These are phyloP conservation scores for Sminthurinus aureus DNA, from an alignment of 2,888 invertebrate genomes.

Conservation along the genomic window DNA sequence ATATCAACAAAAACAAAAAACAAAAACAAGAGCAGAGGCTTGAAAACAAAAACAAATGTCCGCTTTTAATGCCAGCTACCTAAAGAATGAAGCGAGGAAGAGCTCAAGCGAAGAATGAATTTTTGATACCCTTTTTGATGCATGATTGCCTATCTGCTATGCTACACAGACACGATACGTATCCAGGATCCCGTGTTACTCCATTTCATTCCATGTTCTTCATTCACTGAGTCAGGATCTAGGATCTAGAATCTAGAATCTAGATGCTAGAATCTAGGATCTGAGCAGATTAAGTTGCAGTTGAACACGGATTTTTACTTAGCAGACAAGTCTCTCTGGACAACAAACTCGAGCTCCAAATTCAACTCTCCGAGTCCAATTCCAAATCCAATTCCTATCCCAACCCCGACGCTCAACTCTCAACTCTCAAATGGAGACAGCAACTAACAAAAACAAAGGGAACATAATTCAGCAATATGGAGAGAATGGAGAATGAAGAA, in stretches of 20 bases:
- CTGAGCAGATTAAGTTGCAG: constrained; percentile 28
- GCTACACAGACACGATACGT: not conserved
- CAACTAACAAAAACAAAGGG: too few relatives aligned
- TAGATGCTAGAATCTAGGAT: too few relatives aligned
- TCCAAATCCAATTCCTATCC: not conserved
- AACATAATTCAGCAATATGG: not conserved
- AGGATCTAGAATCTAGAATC: too few relatives aligned
- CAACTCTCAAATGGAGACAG: too few relatives aligned
- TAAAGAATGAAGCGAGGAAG: not conserved
- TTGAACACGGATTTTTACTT: constrained; percentile 35
- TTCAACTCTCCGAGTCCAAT: too few relatives aligned
- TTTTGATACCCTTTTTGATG: not conserved
- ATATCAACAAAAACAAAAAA: not conserved
- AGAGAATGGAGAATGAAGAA: not conserved
- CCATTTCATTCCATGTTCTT: too few relatives aligned
- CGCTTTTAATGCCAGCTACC: not conserved
- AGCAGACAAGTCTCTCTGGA: constrained; percentile 4
- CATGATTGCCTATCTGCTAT: constrained; percentile 17
- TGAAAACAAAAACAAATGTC: constrained; percentile 5
- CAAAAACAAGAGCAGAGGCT: not conserved
- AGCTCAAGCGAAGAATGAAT: not conserved
- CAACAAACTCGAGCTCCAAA: not conserved
- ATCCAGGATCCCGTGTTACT: too few relatives aligned
- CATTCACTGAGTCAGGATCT: not conserved
- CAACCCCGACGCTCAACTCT: too few relatives aligned